Percentiles rank a stretch among this genome's conserved stretches.
Conservation (phyloP, 2,888 invertebrate species). For the Thalpophila matura region DNA sequence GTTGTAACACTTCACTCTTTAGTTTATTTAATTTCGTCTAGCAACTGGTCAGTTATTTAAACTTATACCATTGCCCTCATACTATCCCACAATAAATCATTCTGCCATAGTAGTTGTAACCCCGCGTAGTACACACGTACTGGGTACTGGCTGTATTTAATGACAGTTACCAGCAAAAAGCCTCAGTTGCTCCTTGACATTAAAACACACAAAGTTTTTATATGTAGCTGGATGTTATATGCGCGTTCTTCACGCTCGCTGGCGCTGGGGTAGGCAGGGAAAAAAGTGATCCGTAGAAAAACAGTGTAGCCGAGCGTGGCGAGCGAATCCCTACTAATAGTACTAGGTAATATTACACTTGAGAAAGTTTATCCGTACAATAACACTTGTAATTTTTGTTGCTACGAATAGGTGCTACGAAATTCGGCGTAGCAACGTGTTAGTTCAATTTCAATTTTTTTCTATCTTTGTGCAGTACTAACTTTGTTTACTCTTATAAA, state of each 20-base stretch:
- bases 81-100: neutral
- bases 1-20: too few species aligned
- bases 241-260: constrained; percentile 45
- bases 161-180: constrained; percentile 17
- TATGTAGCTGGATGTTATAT: constrained; percentile 23
- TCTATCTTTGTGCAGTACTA: neutral
- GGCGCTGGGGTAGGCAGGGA: constrained; percentile 31
- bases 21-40: too few species aligned
- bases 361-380: neutral
- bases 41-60: neutral
- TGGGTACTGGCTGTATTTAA: constrained; percentile 9
- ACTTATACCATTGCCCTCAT: neutral
- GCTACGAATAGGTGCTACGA: constrained; percentile 40
- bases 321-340: constrained; percentile 12
- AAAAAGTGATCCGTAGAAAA: constrained; percentile 34
- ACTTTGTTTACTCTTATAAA: neutral
- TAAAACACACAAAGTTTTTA: constrained; percentile 40
- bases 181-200: constrained; percentile 30
- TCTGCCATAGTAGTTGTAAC: neutral
- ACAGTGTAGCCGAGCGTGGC: constrained; percentile 38
- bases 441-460: neutral
- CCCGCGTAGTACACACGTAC: neutral
- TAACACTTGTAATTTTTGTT: neutral
- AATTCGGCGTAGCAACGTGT: constrained; percentile 26
- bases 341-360: constrained; percentile 10